Conservation (phyloP, 2,888 invertebrate genomes). For the Ormyrus pomaceus region DNA sequence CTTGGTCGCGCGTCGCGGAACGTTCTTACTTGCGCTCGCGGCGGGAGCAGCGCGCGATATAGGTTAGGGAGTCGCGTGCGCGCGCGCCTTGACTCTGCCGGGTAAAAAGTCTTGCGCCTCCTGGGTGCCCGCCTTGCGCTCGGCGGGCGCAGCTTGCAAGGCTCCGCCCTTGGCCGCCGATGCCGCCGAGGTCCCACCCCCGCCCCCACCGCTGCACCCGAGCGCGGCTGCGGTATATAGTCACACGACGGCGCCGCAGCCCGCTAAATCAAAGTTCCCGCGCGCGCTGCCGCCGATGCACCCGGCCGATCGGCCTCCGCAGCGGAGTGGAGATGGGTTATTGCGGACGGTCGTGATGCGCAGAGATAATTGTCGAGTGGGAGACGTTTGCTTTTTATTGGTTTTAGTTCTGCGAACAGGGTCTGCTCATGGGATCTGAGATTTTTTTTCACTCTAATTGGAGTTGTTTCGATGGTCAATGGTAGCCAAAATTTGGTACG, state of each 20-base stretch:
- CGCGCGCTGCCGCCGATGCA: not conserved
- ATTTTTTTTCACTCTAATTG: too few species aligned
- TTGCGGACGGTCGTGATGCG: too few species aligned
- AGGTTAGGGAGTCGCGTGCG: conserved; percentile 19
- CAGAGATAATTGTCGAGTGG: too few species aligned
- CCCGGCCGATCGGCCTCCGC: too few species aligned
- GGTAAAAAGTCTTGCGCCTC: not conserved
- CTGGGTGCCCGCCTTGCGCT: conserved; percentile 22
- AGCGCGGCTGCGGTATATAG: too few species aligned
- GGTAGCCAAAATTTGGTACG: too few species aligned
- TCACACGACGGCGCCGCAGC: not conserved
- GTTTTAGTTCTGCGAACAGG: too few species aligned
- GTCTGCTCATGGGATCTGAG: too few species aligned
- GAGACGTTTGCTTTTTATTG: too few species aligned
- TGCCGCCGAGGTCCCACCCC: conserved; percentile 67
- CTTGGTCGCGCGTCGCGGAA: not conserved
- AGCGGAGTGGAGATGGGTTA: too few species aligned
- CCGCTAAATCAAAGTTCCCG: not conserved
- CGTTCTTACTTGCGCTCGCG: too few species aligned
- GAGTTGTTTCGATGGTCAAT: too few species aligned
- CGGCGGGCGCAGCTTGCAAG: conserved; percentile 66
- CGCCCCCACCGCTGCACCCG: conserved; percentile 21
- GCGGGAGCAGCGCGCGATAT: not conserved
- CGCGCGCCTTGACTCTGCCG: not conserved
- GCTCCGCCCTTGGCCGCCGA: conserved; percentile 71